Base-by-base conservation (phyloP, 2,113 vertebrate species). In the Seriola rivoliana region DNA sequence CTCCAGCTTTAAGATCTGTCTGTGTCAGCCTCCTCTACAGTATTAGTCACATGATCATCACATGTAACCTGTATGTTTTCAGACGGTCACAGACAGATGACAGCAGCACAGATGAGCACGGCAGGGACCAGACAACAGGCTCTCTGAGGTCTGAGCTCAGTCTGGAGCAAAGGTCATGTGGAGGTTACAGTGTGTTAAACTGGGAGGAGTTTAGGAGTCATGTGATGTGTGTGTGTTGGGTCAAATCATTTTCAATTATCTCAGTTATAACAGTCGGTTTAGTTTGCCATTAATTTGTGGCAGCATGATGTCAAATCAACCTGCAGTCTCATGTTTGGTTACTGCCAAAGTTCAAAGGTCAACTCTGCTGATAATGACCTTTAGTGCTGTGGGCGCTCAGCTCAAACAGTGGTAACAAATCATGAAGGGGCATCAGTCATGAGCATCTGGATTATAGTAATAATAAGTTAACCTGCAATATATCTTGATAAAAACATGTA, bases 241-340 rank as follows among this genome's bases (percentile, higher is more conserved):
- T 84, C 69, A 70, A 32, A 78, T 78, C 34, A 78, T 21, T 78
- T 81, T 84, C 64, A 73, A 2, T 69, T 68, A 13, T 69, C n/a
- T 55, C 12, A 13, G 0, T 21, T 64, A 2, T 38, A 52, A 72
- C 44, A 75, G 19, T 32, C 34, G 64, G 19, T 32, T 50, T 17
- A n/a, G 16, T n/a, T 65, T 38, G 8, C 3, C 1, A 19, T 12
- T 12, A 0, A 29, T 55, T 1, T 66, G 19, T 3, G 9, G n/a
- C 4, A 5, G 23, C 6, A 57, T 34, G 29, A 50, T 38, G 19
- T 38, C 1, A 63, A 48, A 46, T 50, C 13, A 38, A 17, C 44
- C 17, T 13, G 7, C 5, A 11, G 36, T 3, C 38, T 63, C 4
- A n/a, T 25, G 8, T 44, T 7, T 29, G 4, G 38, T 29, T 75